Evolutionary conservation across 2,113 vertebrate species (phyloP).

Genomic region (Sterna hirundo): DNA sequence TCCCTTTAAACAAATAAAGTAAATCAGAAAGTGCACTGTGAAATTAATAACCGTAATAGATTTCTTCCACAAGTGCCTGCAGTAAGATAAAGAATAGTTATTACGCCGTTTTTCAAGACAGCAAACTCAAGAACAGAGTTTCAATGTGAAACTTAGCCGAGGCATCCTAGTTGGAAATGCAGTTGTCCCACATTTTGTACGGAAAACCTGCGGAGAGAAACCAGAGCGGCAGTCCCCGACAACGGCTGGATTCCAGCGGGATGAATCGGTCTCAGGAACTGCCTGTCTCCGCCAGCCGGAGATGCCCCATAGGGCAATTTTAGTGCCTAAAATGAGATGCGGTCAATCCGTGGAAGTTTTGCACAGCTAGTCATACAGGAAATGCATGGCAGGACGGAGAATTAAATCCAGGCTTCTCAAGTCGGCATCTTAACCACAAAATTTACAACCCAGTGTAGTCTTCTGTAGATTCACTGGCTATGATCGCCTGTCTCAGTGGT

Average conservation of each 20-base stretch:
- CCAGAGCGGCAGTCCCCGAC: not conserved
- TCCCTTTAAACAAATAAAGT: not conserved
- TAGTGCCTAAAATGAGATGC: not conserved
- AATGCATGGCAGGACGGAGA: not conserved
- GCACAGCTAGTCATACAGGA: not conserved
- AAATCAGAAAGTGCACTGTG: not conserved
- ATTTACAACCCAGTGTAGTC: not conserved
- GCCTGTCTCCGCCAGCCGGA: not conserved
- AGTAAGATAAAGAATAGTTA: not conserved
- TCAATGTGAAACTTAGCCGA: not conserved
- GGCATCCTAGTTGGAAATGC: not conserved
- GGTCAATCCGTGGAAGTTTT: not conserved
- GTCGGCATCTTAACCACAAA: not conserved
- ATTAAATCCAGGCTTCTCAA: not conserved
- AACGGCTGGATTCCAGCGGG: fast-evolving
- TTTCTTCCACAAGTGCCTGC: not conserved
- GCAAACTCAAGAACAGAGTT: not conserved
- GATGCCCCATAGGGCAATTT: not conserved
- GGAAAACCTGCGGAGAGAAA: not conserved
- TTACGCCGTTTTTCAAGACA: fast-evolving
- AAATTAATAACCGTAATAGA: not conserved
- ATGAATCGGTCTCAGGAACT: not conserved
- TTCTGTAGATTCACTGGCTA: not conserved
- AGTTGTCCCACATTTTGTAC: not conserved
- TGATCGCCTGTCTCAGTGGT: not conserved